phyloP scores from a whole-genome alignment of 1,140 invertebrate genomes.

The Panagrolaimus sp. region DNA sequence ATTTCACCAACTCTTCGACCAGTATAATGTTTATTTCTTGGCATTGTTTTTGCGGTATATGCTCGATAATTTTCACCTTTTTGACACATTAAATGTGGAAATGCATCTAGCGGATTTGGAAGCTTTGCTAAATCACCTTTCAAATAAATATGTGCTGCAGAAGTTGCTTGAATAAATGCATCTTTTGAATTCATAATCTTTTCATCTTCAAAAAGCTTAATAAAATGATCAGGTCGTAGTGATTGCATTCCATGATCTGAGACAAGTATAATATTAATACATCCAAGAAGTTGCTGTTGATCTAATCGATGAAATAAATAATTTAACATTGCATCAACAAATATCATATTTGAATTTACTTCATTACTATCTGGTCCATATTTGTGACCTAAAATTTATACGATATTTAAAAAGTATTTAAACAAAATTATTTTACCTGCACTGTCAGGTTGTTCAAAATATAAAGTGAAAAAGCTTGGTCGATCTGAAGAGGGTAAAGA shows the following conservation, averaged over 20 bases:
- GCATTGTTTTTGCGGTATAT: neutral
- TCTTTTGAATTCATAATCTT: too few relatives aligned
- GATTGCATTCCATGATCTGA: constrained; percentile 7
- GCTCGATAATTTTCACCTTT: neutral
- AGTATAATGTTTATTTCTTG: neutral
- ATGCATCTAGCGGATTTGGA: neutral
- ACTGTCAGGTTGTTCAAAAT: neutral
- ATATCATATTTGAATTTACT: neutral
- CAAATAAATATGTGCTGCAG: neutral
- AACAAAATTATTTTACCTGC: neutral
- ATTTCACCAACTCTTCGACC: neutral
- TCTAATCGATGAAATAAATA: neutral
- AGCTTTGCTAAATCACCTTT: neutral
- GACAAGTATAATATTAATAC: neutral
- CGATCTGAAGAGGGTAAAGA: neutral
- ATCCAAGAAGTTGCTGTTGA: neutral
- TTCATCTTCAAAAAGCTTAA: neutral
- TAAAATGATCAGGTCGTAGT: constrained; percentile 1
- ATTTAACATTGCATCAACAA: neutral
- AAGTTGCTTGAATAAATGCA: neutral
- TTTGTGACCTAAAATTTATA: too few relatives aligned
- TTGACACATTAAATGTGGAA: neutral
- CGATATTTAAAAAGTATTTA: too few relatives aligned
- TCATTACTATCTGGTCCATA: too few relatives aligned
- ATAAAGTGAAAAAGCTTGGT: neutral